phyloP scores from a whole-genome alignment of 1,140 invertebrate genomes.

The Trissolcus basalis region DNA sequence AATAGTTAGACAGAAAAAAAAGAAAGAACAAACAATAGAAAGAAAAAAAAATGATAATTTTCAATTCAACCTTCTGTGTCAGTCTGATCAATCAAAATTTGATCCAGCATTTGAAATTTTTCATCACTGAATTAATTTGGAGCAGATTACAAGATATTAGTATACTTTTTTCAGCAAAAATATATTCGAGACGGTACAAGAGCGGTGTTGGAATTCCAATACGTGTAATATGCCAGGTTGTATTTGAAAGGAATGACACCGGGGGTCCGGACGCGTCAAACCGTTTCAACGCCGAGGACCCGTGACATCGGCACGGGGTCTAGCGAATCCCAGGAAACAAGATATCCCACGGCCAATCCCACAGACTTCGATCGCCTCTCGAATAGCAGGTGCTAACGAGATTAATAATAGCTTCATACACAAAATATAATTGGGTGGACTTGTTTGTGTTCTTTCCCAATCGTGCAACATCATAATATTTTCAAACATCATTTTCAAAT shows the following conservation, averaged over 20 bases:
- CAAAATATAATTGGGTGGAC: constrained; percentile 28
- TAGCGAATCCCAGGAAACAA: constrained; percentile 67
- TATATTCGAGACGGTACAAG: neutral
- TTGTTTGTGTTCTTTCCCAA: constrained; percentile 10
- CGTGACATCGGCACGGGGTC: constrained; percentile 57
- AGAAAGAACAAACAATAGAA: no score
- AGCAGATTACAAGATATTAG: no score
- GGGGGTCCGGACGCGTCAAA: constrained; percentile 69
- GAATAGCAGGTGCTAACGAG: constrained; percentile 50
- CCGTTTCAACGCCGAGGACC: constrained; percentile 67
- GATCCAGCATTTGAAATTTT: neutral
- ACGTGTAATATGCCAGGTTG: constrained; percentile 24
- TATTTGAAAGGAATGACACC: constrained; percentile 44
- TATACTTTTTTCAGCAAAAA: no score
- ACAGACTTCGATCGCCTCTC: constrained; percentile 29
- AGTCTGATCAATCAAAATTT: no score
- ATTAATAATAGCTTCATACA: constrained; percentile 21
- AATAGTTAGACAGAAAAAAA: no score
- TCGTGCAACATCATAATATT: constrained; percentile 8
- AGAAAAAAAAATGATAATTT: no score
- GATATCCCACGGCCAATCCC: constrained; percentile 66
- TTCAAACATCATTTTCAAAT: neutral
- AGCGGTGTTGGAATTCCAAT: constrained; percentile 10
- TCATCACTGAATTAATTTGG: neutral
- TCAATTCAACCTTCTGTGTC: no score